Base-by-base conservation (phyloP, 2,797 vertebrate genomes). In the Silurus lanzhouensis region DNA sequence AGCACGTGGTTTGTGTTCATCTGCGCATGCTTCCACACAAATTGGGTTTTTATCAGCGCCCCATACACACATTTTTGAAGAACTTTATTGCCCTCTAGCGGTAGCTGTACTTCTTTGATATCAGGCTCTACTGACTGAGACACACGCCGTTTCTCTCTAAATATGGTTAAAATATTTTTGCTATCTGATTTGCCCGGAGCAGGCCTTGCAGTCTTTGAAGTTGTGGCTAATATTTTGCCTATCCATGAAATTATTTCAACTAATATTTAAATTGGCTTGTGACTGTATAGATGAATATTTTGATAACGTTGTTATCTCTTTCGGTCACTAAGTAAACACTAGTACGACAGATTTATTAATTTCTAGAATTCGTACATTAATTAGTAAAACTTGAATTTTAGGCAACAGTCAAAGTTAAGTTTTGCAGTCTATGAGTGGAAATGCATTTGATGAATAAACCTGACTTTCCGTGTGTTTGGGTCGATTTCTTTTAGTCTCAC, bases 71-170 rank as follows among this genome's bases (percentile, higher is more conserved):
- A 14, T 83, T 90, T 87, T 38, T 58, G 84, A 79, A 93, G 94
- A 81, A 85, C 94, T 92, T 94, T 82, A 91, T 90, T 92, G 94
- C 94, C 95, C 94, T 94, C 95, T 95, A 94, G 95, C 88, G 95
- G 88, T 83, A 88, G 60, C 57, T 48, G 81, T 79, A 79, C 19
- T 12, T 22, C n/a, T 22, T 66, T 52, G n/a, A 27, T 46, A 20
- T 8, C 5, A 60, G 20, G 4, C 46, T 7, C 46, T 55, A 38
- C 76, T 55, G 9, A 38, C 57, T 79, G 48, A 61, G 25, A 5
- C 15, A 3, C 44, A 27, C 38, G 38, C n/a, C 52, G 46, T 19
- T 31, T 61, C n/a, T 55, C 14, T 27, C 15, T 55, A 25, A 64
- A 48, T 27, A 27, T 17, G 9, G 61, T 79, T 80, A 44, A 63